These are phyloP conservation scores for Misgurnus mizolepis DNA, from an alignment of 2,113 vertebrate species.

Conservation along the genomic window DNA sequence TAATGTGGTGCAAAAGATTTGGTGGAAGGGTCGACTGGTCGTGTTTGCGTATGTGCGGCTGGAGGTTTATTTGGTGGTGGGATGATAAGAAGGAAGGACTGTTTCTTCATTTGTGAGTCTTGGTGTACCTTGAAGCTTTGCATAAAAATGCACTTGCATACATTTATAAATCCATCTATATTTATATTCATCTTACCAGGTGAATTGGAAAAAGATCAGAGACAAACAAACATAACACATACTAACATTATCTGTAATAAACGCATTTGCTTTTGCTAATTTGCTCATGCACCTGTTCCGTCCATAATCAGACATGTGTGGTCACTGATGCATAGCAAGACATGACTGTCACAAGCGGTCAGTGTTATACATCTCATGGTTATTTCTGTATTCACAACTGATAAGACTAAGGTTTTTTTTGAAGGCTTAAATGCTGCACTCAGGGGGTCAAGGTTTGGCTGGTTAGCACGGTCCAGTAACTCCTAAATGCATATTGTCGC, in stretches of 20 bases:
- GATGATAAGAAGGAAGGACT: no score
- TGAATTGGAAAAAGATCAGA: no score
- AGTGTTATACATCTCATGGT: background rate
- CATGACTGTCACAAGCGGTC: background rate
- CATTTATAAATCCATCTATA: no score
- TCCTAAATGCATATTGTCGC: no score
- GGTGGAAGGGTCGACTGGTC: background rate
- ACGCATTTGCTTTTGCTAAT: background rate
- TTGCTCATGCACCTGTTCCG: background rate
- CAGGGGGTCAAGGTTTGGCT: no score
- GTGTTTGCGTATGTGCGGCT: background rate
- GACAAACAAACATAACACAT: no score
- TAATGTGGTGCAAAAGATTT: slow-evolving; percentile 18
- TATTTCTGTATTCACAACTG: background rate
- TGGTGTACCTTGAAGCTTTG: background rate
- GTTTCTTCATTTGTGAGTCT: background rate
- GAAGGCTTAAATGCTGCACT: background rate
- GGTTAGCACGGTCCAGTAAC: no score
- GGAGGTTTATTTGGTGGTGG: background rate
- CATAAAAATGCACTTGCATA: background rate
- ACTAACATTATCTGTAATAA: no score
- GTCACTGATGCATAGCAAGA: background rate
- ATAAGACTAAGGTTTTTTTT: background rate
- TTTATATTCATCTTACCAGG: no score
- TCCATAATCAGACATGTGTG: background rate